These are phyloP conservation scores for Apteryx mantelli DNA, from an alignment of 2,113 vertebrate species.

Conservation along the genomic window DNA sequence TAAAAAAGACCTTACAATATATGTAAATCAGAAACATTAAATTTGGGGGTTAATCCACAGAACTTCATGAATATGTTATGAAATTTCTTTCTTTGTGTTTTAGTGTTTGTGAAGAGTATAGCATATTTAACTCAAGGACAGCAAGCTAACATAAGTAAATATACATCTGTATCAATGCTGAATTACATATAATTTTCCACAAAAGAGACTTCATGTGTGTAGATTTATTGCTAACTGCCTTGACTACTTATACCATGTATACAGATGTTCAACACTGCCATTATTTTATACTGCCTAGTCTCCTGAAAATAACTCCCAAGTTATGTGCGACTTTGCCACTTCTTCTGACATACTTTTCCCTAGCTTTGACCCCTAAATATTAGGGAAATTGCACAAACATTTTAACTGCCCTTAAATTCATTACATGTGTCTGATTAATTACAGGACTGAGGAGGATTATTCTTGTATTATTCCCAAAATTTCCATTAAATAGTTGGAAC, in stretches of 20 bases:
- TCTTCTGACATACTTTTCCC: neutral
- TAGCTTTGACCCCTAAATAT: neutral
- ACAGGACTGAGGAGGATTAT: neutral
- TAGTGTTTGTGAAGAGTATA: neutral
- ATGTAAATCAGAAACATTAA: neutral
- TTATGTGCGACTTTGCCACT: neutral
- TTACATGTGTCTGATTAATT: neutral
- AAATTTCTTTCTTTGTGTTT: neutral
- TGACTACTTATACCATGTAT: neutral
- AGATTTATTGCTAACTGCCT: neutral
- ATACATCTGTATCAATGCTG: neutral
- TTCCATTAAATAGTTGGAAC: neutral
- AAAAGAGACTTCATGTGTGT: neutral
- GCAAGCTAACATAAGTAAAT: neutral
- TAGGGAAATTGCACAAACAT: neutral
- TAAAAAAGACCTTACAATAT: neutral
- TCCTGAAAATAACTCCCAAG: neutral
- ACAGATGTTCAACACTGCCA: neutral
- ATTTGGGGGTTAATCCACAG: neutral
- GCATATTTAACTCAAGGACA: neutral
- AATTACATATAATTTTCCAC: neutral
- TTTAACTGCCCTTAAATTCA: neutral
- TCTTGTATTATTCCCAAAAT: neutral
- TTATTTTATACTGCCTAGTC: neutral
- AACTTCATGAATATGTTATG: neutral